Evolutionary conservation across 2,888 invertebrate genomes (phyloP).

Genomic region (Torymus aiolomorphi): DNA sequence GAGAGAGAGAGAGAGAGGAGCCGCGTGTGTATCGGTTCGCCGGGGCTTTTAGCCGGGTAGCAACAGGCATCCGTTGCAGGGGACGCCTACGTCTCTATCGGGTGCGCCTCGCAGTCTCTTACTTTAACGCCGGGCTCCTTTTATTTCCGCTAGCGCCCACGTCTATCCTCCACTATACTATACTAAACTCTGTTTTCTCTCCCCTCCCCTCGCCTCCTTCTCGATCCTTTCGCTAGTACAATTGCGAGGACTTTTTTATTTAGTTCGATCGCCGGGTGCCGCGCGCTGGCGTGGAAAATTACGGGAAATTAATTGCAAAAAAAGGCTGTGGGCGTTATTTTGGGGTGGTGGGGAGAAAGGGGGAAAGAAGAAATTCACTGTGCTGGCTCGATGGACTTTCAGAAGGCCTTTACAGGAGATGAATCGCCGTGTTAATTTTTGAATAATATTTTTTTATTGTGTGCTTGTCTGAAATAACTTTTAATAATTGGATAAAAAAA

Average conservation of each 20-base stretch:
- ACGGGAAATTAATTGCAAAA: neutral
- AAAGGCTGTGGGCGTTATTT: neutral
- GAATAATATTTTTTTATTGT: too few species aligned
- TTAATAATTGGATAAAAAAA: too few species aligned
- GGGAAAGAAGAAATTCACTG: too few species aligned
- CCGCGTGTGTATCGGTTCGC: slow-evolving; percentile 60
- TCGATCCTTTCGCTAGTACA: neutral
- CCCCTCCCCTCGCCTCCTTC: neutral
- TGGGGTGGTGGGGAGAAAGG: neutral
- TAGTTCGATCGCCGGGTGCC: neutral
- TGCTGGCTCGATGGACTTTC: too few species aligned
- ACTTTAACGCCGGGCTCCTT: slow-evolving; percentile 3
- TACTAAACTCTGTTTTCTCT: neutral
- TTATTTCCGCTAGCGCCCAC: neutral
- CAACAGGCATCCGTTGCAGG: slow-evolving; percentile 74
- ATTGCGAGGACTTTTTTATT: neutral
- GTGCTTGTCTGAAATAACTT: too few species aligned
- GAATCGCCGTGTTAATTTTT: too few species aligned
- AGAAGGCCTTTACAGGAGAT: too few species aligned
- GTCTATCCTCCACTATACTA: neutral
- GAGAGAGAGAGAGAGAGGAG: slow-evolving; percentile 54
- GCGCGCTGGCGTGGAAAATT: neutral
- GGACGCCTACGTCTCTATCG: neutral
- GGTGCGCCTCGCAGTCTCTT: neutral
- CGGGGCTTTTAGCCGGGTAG: slow-evolving; percentile 70